Evolutionary conservation across 2,888 invertebrate genomes (phyloP).

Genomic region (Parascotia fuliginaria): DNA sequence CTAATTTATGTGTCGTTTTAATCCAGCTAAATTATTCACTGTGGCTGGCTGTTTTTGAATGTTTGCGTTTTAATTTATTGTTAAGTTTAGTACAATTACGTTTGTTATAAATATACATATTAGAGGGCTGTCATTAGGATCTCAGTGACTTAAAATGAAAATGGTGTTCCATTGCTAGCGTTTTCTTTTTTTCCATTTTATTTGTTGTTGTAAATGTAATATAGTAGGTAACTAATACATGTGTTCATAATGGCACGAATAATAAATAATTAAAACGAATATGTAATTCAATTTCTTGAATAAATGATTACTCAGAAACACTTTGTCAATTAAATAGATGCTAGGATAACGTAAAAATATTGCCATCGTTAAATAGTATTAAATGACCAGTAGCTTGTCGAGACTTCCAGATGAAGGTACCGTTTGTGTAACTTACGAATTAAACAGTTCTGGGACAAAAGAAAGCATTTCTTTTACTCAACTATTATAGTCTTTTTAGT

Average conservation of each 20-base stretch:
- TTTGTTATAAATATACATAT: neutral
- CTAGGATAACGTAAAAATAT: conserved; percentile 52
- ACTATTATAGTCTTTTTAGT: neutral
- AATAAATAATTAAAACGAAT: too few species aligned
- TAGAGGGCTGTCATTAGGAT: too few species aligned
- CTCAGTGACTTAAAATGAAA: too few species aligned
- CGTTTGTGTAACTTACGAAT: conserved; percentile 5
- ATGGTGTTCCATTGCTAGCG: too few species aligned
- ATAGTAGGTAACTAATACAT: too few species aligned
- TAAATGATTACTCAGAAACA: conserved; percentile 21
- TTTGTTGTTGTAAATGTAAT: too few species aligned
- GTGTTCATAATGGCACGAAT: neutral
- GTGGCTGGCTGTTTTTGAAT: conserved; percentile 3
- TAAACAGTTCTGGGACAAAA: conserved; percentile 4
- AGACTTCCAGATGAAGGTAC: conserved; percentile 27
- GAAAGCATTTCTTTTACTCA: conserved; percentile 1
- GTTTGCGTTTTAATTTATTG: neutral
- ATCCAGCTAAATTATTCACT: conserved; percentile 14
- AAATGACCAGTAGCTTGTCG: conserved; percentile 37
- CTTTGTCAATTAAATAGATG: conserved; percentile 36
- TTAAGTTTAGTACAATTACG: neutral
- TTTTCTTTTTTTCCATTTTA: too few species aligned
- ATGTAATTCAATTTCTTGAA: conserved; percentile 15
- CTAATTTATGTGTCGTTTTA: conserved; percentile 36
- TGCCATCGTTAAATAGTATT: conserved; percentile 53